These are phyloP conservation scores for Pristionchus pacificus DNA, from an alignment of 1,140 invertebrate species.

Conservation along the genomic window DNA sequence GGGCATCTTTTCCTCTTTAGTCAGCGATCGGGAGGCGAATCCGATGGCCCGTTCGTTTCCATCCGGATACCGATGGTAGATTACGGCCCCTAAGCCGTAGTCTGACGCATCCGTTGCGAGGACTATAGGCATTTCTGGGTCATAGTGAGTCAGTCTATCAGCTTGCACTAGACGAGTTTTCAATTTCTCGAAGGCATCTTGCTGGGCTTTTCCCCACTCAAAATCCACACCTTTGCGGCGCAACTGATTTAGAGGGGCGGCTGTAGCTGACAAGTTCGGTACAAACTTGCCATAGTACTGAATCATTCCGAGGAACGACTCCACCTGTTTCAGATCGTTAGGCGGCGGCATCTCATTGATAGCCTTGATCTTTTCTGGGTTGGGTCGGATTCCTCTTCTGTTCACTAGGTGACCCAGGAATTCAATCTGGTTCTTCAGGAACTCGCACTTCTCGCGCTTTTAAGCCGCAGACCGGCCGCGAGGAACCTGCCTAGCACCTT, in stretches of 20 bases:
- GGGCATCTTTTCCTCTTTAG: no score
- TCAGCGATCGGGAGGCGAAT: no score
- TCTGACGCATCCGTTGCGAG: no score
- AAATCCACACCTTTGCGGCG: no score
- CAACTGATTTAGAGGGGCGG: constrained; percentile 24
- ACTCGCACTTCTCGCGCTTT: constrained; percentile 26
- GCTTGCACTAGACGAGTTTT: no score
- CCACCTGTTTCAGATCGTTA: constrained; percentile 28
- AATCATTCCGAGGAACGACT: constrained; percentile 38
- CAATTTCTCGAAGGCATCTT: no score
- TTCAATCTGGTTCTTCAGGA: neutral
- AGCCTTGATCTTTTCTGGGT: constrained; percentile 22
- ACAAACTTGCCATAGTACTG: constrained; percentile 31
- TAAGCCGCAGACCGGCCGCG: constrained; percentile 18
- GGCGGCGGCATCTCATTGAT: constrained; percentile 35
- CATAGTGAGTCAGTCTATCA: no score
- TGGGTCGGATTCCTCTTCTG: constrained; percentile 11
- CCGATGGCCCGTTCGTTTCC: no score
- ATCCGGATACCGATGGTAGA: no score
- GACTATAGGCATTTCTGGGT: no score
- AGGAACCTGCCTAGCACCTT: constrained; percentile 17
- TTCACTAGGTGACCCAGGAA: constrained; percentile 30
- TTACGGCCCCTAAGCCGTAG: no score
- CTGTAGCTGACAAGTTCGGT: neutral
- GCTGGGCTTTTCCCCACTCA: no score